phyloP scores from a whole-genome alignment of 2,888 invertebrate genomes.

The Ophion obscuratus region DNA sequence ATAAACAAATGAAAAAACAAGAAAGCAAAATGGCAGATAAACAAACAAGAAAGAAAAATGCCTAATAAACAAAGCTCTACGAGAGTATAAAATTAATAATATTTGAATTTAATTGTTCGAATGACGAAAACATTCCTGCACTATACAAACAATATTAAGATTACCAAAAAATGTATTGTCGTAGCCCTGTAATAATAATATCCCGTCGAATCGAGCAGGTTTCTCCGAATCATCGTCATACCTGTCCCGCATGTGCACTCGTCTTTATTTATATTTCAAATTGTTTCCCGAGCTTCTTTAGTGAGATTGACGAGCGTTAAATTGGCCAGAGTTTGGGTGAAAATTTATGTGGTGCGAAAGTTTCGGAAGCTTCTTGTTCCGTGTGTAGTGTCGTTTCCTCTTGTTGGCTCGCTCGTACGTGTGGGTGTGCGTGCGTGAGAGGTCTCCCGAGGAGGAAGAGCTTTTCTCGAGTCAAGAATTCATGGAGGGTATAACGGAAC shows the following conservation, averaged over 20 bases:
- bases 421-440: slow-evolving; percentile 8
- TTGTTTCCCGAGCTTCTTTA: slow-evolving; percentile 49
- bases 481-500: slow-evolving; percentile 59
- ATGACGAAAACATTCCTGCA: no score
- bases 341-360: slow-evolving; percentile 63
- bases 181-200: neutral
- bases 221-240: neutral
- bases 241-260: neutral
- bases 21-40: no score
- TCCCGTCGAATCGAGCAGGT: neutral
- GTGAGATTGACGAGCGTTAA: slow-evolving; percentile 63
- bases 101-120: no score
- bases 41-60: no score
- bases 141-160: no score
- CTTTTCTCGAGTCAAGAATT: slow-evolving; percentile 62
- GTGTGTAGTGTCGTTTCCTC: slow-evolving; percentile 30
- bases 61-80: no score
- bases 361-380: slow-evolving; percentile 41
- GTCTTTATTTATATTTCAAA: slow-evolving; percentile 29
- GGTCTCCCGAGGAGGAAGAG: slow-evolving; percentile 59
- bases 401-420: slow-evolving; percentile 9
- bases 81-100: no score
- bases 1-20: no score
- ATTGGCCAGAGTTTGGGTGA: slow-evolving; percentile 55
- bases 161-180: neutral